Conservation (phyloP, 30 jellyfish, hydroid and myxozoan species). For the Turritopsis dohrnii region DNA sequence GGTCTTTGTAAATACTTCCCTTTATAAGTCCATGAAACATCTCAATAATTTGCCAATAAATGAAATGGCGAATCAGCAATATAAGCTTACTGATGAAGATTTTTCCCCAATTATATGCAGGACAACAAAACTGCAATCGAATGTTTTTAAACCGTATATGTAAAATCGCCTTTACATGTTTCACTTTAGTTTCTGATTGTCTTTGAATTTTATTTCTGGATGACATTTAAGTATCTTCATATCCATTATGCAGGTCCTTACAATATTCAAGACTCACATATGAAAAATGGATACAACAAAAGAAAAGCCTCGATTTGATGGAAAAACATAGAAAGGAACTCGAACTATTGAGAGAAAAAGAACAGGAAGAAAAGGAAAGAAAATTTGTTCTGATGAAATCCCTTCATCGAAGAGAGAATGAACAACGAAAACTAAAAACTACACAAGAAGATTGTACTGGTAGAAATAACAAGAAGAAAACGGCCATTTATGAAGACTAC, state of each 20-base stretch:
- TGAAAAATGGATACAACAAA: neutral
- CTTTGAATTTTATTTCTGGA: no score
- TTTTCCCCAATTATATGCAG: no score
- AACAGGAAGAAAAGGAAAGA: neutral
- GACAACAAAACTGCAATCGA: no score
- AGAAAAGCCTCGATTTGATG: neutral
- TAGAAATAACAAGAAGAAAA: neutral
- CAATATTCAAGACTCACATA: neutral
- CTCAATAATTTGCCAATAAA: no score
- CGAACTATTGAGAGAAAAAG: neutral
- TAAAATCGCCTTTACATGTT: no score
- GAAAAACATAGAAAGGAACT: neutral
- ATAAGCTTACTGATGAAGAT: no score
- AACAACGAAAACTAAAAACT: neutral
- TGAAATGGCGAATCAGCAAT: no score
- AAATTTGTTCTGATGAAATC: neutral
- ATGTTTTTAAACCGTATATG: no score
- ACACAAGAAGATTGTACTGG: neutral
- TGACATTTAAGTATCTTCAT: no score
- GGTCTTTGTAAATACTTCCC: no score
- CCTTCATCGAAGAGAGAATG: neutral
- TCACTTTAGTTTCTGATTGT: neutral
- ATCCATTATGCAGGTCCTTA: neutral
- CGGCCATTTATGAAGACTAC: neutral
- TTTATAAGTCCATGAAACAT: no score